Conservation (phyloP, 2,797 vertebrate genomes). For the Enteromius treurensis region DNA sequence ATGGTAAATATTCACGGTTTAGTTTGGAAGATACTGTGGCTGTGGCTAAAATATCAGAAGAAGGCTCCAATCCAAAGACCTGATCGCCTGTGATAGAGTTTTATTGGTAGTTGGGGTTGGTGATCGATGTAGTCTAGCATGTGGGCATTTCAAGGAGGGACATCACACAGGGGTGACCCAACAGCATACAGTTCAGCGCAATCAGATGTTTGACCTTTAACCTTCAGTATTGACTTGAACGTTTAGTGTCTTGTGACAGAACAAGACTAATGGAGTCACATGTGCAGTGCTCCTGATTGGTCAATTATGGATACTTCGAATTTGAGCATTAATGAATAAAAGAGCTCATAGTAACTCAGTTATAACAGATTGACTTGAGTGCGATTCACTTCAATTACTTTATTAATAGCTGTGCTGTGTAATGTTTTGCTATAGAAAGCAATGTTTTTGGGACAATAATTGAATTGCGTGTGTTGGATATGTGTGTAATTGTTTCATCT, state of each 20-base stretch:
- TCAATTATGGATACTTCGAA: neutral
- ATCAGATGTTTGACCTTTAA: slow-evolving; percentile 30
- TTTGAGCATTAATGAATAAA: neutral
- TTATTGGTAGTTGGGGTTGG: neutral
- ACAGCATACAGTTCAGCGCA: neutral
- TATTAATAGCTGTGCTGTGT: neutral
- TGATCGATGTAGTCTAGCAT: neutral
- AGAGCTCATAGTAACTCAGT: neutral
- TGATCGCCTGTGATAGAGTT: neutral
- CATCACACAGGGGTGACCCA: neutral
- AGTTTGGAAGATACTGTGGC: neutral
- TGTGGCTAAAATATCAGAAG: neutral
- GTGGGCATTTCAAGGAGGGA: neutral
- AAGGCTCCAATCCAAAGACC: slow-evolving; percentile 31
- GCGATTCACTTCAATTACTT: neutral
- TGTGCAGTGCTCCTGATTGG: slow-evolving; percentile 1
- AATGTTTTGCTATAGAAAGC: neutral
- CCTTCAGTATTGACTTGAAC: slow-evolving; percentile 4
- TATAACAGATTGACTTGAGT: neutral
- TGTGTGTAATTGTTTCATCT: slow-evolving; percentile 30
- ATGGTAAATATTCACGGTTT: neutral
- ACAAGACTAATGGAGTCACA: neutral
- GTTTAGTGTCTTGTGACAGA: neutral
- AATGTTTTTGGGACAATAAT: neutral
- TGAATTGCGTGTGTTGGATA: slow-evolving; percentile 24